A percentile compares a stretch with the other conserved stretches of the same genome.
Evolutionary conservation across 2,797 vertebrate genomes (phyloP).

Genomic region (Semotilus atromaculatus): DNA sequence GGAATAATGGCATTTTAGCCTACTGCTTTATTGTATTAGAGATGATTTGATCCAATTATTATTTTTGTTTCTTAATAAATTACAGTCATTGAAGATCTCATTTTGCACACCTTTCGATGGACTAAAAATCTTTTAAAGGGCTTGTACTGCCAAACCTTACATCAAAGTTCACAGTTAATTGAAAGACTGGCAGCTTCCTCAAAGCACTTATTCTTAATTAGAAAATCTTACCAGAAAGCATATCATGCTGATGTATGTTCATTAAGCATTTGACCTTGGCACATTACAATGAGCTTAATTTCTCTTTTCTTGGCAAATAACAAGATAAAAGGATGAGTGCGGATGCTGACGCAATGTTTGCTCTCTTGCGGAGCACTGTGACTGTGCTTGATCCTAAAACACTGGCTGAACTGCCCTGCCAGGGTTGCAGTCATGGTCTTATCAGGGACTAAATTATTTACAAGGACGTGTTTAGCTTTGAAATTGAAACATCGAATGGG

Average conservation of each 20-base stretch:
- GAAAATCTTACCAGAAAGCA: slow-evolving; percentile 17
- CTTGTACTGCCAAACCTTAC: neutral
- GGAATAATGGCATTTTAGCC: too few relatives aligned
- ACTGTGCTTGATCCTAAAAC: neutral
- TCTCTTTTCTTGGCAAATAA: slow-evolving; percentile 22
- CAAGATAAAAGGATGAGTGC: neutral
- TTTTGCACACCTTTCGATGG: neutral
- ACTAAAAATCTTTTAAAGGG: slow-evolving; percentile 1
- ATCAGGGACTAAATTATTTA: neutral
- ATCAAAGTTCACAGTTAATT: slow-evolving; percentile 25
- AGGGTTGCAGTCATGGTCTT: neutral
- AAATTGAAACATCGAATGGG: neutral
- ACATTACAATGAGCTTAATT: neutral
- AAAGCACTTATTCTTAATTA: slow-evolving; percentile 35
- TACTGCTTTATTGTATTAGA: neutral
- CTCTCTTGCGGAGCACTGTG: neutral
- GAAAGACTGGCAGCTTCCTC: slow-evolving; percentile 16
- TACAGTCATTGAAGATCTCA: neutral
- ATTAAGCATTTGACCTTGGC: slow-evolving; percentile 29
- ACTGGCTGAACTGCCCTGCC: neutral
- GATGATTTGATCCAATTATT: neutral
- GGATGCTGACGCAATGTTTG: neutral
- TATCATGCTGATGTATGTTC: neutral
- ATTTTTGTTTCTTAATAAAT: neutral
- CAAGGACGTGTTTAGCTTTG: neutral